Evolutionary conservation across 2,113 vertebrate genomes (phyloP), one percentile per base, ranked within the genome.

Genomic region (Aviceda subcristata): DNA sequence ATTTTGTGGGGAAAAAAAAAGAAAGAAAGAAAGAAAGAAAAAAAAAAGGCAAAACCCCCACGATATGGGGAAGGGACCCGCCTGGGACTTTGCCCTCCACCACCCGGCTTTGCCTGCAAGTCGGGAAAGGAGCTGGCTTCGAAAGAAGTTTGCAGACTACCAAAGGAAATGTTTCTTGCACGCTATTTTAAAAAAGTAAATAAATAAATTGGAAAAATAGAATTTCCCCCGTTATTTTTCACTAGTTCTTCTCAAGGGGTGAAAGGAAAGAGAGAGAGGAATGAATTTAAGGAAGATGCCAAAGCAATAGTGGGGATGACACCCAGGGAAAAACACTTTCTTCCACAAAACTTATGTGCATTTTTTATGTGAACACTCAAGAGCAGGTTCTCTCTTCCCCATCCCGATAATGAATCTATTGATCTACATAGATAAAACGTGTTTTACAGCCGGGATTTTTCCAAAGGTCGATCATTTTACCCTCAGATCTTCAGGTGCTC

Each of bases 291-390:
- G 10, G 41, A 48, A 57, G 53, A 9, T 4, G 15, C 15, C n/a
- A 10, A 38, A 79, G 62, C 6, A 11, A 23, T 8, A 30, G 26
- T 3, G 14, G 34, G 46, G n/a, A 4, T 29, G 48, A 15, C 24
- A n/a, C 22, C 2, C 18, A 2, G 8, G 29, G 43, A 45, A 69
- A 75, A 72, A 11, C 11, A 2, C 4, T 51, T 63, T 68, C 3
- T 48, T 19, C 34, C 48, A 0, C 4, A 3, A 9, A 67, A 63
- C 5, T 17, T 17, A 4, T 0, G 17, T 17, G 6, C 38, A 1
- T 16, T 72, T 72, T 72, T 5, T 0, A 21, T 39, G 9, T 8
- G 29, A 62, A 45, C 21, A 2, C 30, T 3, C 11, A 4, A n/a
- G 8, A n/a, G 4, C 16, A 5, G 23, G 8, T 24, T 41, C 46